Percentiles rank a stretch among this genome's conserved stretches.
Evolutionary conservation across 2,888 invertebrate species (phyloP).

Genomic region (Hirtodrosophila confusa): DNA sequence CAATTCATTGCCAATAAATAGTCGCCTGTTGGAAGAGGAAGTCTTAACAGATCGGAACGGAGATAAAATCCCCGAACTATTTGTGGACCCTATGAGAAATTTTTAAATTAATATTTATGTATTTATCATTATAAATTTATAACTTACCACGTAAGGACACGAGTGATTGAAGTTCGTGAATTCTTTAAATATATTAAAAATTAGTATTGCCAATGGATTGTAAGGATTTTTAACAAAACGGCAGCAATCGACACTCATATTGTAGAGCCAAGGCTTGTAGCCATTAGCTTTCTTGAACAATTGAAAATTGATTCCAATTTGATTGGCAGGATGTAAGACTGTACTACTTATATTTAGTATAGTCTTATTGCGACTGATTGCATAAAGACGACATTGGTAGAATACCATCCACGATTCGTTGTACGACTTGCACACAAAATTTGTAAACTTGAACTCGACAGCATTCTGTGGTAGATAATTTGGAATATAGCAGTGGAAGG

Average conservation of each 20-base stretch:
- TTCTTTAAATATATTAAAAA: slow-evolving; percentile 1
- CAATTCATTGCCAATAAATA: slow-evolving; percentile 18
- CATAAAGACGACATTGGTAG: slow-evolving; percentile 23
- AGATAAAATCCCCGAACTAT: not conserved
- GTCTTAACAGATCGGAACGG: not conserved
- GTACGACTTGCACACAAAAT: slow-evolving; percentile 5
- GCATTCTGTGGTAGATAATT: too few relatives aligned
- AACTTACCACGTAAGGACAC: slow-evolving; percentile 33
- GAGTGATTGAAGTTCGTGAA: slow-evolving; percentile 29
- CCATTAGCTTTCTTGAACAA: slow-evolving; percentile 27
- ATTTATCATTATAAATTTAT: not conserved
- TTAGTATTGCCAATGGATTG: not conserved
- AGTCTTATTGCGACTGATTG: slow-evolving; percentile 22
- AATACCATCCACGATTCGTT: slow-evolving; percentile 12
- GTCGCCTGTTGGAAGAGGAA: slow-evolving; percentile 34
- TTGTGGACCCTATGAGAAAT: slow-evolving; percentile 1
- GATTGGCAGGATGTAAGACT: not conserved
- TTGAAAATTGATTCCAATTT: rapidly evolving
- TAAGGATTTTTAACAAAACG: slow-evolving; percentile 8
- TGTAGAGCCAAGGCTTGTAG: slow-evolving; percentile 38
- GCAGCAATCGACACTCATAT: slow-evolving; percentile 11
- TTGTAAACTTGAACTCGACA: not conserved
- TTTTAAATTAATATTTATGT: not conserved
- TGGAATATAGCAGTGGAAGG: too few relatives aligned
- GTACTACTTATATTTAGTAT: slow-evolving; percentile 13